These are phyloP conservation scores for Aldrovandia affinis DNA, from an alignment of 2,797 vertebrate genomes.

Conservation along the genomic window DNA sequence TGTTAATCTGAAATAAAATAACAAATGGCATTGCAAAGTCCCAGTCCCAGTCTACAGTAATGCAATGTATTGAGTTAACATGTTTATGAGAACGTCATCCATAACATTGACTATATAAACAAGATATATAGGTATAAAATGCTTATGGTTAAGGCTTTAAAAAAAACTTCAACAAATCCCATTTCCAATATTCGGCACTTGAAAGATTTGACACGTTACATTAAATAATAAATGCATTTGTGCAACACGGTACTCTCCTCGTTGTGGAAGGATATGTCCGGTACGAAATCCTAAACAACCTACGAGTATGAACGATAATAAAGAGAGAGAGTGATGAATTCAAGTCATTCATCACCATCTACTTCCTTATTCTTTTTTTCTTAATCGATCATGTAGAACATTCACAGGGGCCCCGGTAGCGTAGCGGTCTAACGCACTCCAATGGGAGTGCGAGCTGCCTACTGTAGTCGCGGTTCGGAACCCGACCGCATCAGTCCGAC, in stretches of 20 bases:
- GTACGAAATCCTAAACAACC: neutral
- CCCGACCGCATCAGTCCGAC: no score
- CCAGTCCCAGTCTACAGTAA: conserved; percentile 42
- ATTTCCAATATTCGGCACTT: conserved; percentile 51
- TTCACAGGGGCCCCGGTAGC: no score
- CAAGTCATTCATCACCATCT: conserved; percentile 6
- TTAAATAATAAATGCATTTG: conserved; percentile 35
- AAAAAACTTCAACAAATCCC: conserved; percentile 32
- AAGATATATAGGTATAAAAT: conserved; percentile 43
- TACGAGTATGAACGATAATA: neutral
- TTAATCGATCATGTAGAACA: neutral
- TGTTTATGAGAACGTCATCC: conserved; percentile 63
- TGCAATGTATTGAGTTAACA: conserved; percentile 26
- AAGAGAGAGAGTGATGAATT: conserved; percentile 20
- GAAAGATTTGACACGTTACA: conserved; percentile 17
- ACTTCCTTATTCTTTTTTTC: neutral
- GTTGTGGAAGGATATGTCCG: neutral
- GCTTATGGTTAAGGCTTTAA: conserved; percentile 34
- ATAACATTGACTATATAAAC: conserved; percentile 45
- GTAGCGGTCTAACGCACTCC: no score
- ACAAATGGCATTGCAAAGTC: neutral
- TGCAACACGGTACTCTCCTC: neutral
- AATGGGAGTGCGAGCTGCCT: no score
- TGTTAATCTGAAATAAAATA: neutral
- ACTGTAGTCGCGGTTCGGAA: no score